These are phyloP conservation scores for Phymorhynchus buccinoides DNA, from an alignment of 1,140 invertebrate species.

Conservation along the genomic window DNA sequence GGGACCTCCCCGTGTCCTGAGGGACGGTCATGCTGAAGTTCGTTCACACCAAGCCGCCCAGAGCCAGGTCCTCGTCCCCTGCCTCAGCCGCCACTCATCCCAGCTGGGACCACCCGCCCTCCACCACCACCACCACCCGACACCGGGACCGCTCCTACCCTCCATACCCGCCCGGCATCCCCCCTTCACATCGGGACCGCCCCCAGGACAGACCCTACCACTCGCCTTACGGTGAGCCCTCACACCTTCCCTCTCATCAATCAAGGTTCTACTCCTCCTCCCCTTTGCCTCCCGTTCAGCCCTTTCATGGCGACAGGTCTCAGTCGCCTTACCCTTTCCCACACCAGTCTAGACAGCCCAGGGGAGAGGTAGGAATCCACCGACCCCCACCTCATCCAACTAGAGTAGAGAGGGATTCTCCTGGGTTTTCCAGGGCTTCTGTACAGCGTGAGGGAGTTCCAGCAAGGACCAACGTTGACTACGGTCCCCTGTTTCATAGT, in stretches of 20 bases:
- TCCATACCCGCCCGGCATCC: not conserved
- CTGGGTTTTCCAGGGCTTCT: not conserved
- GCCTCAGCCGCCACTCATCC: not conserved
- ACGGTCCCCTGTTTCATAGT: not conserved
- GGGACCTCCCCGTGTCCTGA: not conserved
- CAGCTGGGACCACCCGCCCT: not conserved
- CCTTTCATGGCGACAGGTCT: not conserved
- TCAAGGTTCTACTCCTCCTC: not conserved
- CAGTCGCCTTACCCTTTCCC: not conserved
- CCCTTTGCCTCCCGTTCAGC: not conserved
- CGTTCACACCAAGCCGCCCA: conserved; percentile 39
- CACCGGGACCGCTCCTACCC: not conserved
- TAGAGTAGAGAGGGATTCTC: not conserved
- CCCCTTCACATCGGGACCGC: not conserved
- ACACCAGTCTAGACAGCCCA: not conserved
- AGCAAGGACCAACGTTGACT: not conserved
- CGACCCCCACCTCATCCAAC: not conserved
- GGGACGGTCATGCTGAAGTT: conserved; percentile 46
- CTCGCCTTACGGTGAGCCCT: not conserved
- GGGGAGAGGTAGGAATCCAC: not conserved
- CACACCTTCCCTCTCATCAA: not conserved
- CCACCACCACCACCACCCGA: not conserved
- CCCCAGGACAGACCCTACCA: not conserved
- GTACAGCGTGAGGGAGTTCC: not conserved
- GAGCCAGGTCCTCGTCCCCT: conserved; percentile 33